These are phyloP conservation scores for Helostoma temminkii DNA, from an alignment of 2,797 vertebrate species.

Conservation along the genomic window DNA sequence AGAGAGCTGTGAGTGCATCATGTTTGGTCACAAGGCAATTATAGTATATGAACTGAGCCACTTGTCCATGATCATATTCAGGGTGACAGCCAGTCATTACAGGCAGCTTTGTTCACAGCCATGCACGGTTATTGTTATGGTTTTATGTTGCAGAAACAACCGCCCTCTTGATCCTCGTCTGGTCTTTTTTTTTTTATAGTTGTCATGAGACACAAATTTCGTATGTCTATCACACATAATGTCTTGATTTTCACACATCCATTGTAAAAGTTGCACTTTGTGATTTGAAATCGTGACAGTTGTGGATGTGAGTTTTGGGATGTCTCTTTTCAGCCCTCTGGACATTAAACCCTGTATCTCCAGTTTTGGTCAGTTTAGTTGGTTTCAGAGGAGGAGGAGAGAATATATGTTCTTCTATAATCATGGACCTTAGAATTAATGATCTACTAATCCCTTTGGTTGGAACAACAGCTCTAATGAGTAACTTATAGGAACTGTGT, in stretches of 20 bases:
- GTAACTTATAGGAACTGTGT: background rate
- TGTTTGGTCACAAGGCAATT: background rate
- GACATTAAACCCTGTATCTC: no score
- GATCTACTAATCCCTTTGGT: background rate
- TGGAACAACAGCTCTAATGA: background rate
- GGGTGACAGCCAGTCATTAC: background rate
- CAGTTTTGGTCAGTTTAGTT: no score
- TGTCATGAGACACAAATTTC: background rate
- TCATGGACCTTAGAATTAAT: no score
- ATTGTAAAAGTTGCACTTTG: no score
- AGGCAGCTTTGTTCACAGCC: background rate
- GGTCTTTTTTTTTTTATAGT: background rate
- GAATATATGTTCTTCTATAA: no score
- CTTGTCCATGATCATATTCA: background rate
- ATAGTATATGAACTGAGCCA: background rate
- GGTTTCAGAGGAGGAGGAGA: no score
- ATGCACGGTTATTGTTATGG: background rate
- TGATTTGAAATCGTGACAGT: no score
- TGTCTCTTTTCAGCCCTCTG: background rate
- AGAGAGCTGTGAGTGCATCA: background rate
- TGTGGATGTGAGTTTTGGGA: no score
- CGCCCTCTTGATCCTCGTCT: background rate
- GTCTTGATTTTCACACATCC: background rate
- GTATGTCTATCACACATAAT: no score
- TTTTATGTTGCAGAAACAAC: background rate